These are phyloP conservation scores for Eulemur coronatus DNA, from an alignment of 2,797 vertebrate genomes.

Conservation along the genomic window DNA sequence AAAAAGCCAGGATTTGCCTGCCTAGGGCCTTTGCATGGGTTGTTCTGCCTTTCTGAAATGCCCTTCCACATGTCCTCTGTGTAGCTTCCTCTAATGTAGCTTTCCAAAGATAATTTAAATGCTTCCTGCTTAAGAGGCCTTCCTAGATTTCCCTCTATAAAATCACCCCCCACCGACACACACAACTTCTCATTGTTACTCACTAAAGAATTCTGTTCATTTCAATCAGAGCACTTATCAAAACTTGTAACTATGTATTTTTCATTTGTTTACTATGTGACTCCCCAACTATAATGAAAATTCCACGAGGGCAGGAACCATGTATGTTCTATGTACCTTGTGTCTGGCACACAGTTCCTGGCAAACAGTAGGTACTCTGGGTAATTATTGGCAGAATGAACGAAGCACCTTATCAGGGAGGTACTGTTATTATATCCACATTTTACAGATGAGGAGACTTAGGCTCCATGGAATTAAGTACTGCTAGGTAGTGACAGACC, in stretches of 20 bases:
- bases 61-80: not conserved
- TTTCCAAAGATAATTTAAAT: not conserved
- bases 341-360: not conserved
- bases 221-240: not conserved
- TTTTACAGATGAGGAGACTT: not conserved
- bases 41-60: not conserved
- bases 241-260: not conserved
- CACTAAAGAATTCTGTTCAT: not conserved
- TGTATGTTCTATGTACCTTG: not conserved
- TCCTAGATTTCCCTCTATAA: not conserved
- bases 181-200: not conserved
- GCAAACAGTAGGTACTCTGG: not conserved
- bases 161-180: not conserved
- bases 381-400: not conserved
- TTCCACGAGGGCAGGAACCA: not conserved
- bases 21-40: not conserved
- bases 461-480: not conserved
- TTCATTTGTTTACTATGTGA: conserved; percentile 8
- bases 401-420: not conserved
- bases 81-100: not conserved
- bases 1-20: not conserved
- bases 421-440: not conserved
- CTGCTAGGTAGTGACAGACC: not conserved
- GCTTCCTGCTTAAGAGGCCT: not conserved
- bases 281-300: not conserved